Evolutionary conservation across 2,797 vertebrate species (phyloP), one percentile per base, ranked within the genome.

Genomic region (Anabacerthia variegaticeps): DNA sequence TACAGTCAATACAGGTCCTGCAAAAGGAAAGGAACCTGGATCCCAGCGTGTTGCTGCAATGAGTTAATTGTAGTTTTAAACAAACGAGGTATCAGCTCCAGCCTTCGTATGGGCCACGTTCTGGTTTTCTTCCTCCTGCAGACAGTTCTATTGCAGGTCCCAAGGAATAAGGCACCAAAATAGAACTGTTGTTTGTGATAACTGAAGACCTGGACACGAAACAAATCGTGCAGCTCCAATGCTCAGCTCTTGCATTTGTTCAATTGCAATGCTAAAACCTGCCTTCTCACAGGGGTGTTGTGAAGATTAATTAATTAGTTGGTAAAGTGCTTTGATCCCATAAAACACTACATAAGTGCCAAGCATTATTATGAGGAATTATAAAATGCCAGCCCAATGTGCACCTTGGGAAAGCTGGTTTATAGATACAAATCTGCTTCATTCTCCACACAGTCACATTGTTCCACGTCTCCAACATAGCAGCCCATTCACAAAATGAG

Each of bases 261-360:
- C 86, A 63, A 69, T 20, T 46, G 30, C 43, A 89, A 46, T 46
- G 21, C 62, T 69, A 69, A 87, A 86, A 19, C 48, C 26, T 82
- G 23, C 28, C 37, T 92, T 84, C 66, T 88, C 67, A 1, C 52
- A 88, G 56, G 83, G 41, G 69, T 84, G 37, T 84, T 94, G 59
- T 96, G 88, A 76, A 86, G 77, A 92, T 90, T 86, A 94, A 93
- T 94, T 91, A 94, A 92, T 88, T 88, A 34, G 69, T 86, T 90
- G 56, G 55, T 92, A 27, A 93, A 95, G 52, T 81, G 41, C 59
- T 93, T 94, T 88, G 76, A 56, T 85, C 51, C 71, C 55, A 71
- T 88, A 88, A 96, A 96, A 49, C n/a, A 59, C 55, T 63, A 18
- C 27, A 0, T 76, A 86, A 90, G 17, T 92, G 89, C 63, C 77